phyloP scores from a whole-genome alignment of 2,797 vertebrate species.

The Morus bassanus region DNA sequence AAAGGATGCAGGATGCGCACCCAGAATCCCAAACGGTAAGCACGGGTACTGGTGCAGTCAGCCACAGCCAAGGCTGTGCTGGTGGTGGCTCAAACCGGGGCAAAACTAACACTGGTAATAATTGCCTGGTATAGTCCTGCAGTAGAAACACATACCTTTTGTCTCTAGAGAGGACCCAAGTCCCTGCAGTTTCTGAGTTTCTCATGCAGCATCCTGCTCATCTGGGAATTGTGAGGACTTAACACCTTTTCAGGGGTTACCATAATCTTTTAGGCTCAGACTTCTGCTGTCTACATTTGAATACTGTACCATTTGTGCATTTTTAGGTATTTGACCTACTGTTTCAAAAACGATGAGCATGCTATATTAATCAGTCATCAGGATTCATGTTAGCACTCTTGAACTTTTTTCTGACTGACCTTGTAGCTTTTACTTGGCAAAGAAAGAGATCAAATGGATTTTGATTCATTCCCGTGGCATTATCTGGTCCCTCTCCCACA shows the following conservation, averaged over 20 bases:
- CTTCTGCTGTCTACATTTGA: neutral
- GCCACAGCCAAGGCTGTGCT: neutral
- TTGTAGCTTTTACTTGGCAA: neutral
- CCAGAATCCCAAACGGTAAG: neutral
- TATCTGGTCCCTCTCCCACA: neutral
- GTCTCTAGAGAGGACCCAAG: neutral
- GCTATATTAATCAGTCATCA: neutral
- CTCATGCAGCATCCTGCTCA: neutral
- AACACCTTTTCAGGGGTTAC: neutral
- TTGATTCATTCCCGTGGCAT: neutral
- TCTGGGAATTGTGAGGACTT: neutral
- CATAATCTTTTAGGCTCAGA: neutral
- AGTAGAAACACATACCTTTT: neutral
- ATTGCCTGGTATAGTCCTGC: neutral
- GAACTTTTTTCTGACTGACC: neutral
- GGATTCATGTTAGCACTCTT: neutral
- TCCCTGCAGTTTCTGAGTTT: neutral
- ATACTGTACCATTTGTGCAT: neutral
- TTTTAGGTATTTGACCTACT: neutral
- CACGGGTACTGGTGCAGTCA: rapidly evolving
- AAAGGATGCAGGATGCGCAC: neutral
- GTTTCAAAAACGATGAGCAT: neutral
- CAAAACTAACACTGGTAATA: neutral
- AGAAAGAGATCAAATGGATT: neutral
- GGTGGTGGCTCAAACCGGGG: neutral